Evolutionary conservation across 1,140 invertebrate genomes (phyloP).

Genomic region (Periplaneta americana): DNA sequence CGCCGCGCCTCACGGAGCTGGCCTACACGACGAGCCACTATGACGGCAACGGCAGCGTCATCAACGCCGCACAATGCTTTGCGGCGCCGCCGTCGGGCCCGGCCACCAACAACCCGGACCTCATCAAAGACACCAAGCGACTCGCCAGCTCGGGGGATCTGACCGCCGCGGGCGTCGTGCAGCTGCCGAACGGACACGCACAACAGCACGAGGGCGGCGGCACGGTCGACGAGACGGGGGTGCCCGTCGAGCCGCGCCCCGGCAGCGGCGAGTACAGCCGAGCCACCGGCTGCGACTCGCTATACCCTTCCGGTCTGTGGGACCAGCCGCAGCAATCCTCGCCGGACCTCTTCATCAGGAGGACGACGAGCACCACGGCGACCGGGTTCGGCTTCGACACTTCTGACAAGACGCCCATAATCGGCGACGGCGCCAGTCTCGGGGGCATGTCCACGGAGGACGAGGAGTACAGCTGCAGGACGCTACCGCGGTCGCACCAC

Average conservation of each 20-base stretch:
- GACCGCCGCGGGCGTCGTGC: background rate
- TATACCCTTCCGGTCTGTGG: slow-evolving; percentile 67
- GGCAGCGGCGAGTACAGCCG: slow-evolving; percentile 64
- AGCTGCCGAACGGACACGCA: background rate
- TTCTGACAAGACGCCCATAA: slow-evolving; percentile 69
- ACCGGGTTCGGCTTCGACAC: slow-evolving; percentile 45
- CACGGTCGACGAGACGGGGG: background rate
- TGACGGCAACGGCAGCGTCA: slow-evolving; percentile 52
- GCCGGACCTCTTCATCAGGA: slow-evolving; percentile 43
- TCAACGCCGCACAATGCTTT: slow-evolving; percentile 46
- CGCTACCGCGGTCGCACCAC: slow-evolving; percentile 25
- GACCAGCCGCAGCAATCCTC: slow-evolving; percentile 47
- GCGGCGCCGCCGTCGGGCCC: slow-evolving; percentile 64
- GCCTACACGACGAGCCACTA: slow-evolving; percentile 52
- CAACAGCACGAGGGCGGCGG: background rate
- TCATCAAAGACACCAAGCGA: slow-evolving; percentile 63
- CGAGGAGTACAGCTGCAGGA: slow-evolving; percentile 35
- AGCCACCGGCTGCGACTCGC: slow-evolving; percentile 53
- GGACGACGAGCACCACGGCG: slow-evolving; percentile 43
- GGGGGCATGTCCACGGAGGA: slow-evolving; percentile 44
- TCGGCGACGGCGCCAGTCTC: slow-evolving; percentile 52
- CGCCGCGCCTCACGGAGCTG: slow-evolving; percentile 57
- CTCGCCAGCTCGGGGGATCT: slow-evolving; percentile 26
- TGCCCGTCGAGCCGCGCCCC: slow-evolving; percentile 34
- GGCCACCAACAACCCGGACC: slow-evolving; percentile 71